These are phyloP conservation scores for Drosophila setosimentum DNA, from an alignment of 2,888 invertebrate genomes.

Conservation along the genomic window DNA sequence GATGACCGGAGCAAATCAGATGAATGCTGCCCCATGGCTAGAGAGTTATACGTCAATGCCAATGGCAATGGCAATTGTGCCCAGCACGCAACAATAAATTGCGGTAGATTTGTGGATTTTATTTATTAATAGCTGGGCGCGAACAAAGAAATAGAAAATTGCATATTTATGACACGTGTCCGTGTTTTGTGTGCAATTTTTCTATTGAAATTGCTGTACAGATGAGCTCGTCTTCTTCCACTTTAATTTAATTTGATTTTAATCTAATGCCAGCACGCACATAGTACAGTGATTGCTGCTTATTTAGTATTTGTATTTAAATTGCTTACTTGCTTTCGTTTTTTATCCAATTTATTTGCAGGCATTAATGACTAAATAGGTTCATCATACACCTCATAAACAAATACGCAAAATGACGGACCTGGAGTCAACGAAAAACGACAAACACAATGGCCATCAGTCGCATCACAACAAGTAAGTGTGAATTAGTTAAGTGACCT, in stretches of 20 bases:
- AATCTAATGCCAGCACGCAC: slow-evolving; percentile 67
- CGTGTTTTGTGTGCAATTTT: slow-evolving; percentile 50
- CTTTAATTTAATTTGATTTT: slow-evolving; percentile 61
- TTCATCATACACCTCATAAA: slow-evolving; percentile 19
- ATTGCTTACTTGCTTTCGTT: slow-evolving; percentile 13
- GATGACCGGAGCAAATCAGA: slow-evolving; percentile 28
- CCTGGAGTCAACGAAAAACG: slow-evolving; percentile 69
- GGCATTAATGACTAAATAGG: slow-evolving; percentile 42
- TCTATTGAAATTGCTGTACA: slow-evolving; percentile 26
- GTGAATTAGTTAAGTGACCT: slow-evolving; percentile 4
- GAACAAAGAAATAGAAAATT: slow-evolving; percentile 55
- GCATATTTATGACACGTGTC: slow-evolving; percentile 57
- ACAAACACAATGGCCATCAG: slow-evolving; percentile 78
- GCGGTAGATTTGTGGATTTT: slow-evolving; percentile 33
- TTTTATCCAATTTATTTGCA: slow-evolving; percentile 51
- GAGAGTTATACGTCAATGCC: slow-evolving; percentile 65
- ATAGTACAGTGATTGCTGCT: slow-evolving; percentile 24
- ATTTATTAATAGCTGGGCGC: slow-evolving; percentile 56
- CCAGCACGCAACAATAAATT: slow-evolving; percentile 64
- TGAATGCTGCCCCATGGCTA: slow-evolving; percentile 16
- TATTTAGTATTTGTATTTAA: slow-evolving; percentile 30
- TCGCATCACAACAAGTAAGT: slow-evolving; percentile 71
- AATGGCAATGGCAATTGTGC: slow-evolving; percentile 67
- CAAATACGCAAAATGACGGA: slow-evolving; percentile 64
- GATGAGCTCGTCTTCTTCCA: slow-evolving; percentile 1